These are phyloP conservation scores for Suricata suricatta DNA, from an alignment of 2,113 vertebrate genomes.

Conservation along the genomic window DNA sequence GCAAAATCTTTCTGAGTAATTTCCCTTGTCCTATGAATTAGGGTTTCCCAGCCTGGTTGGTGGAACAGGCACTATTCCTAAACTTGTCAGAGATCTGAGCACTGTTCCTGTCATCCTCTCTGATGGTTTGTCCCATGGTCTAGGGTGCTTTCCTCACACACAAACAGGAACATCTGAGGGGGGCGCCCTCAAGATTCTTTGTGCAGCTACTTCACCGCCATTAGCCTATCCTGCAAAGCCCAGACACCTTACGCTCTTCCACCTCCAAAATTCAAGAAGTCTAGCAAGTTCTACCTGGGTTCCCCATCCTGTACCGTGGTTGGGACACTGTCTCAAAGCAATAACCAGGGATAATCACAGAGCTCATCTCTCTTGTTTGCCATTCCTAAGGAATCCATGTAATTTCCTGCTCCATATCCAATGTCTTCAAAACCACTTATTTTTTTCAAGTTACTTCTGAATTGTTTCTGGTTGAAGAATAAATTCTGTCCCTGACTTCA, in stretches of 20 bases:
- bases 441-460: background rate
- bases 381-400: background rate
- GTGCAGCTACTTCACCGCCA: background rate
- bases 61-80: background rate
- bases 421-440: background rate
- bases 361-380: background rate
- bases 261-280: background rate
- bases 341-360: background rate
- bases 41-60: background rate
- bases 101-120: background rate
- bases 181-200: background rate
- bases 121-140: background rate
- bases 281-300: background rate
- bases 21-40: background rate
- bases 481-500: background rate
- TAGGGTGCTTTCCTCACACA: background rate
- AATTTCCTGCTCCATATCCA: background rate
- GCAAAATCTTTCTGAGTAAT: background rate
- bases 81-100: background rate
- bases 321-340: background rate
- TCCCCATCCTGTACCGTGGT: background rate
- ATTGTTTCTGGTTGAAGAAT: background rate
- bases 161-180: background rate
- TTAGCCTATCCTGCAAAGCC: background rate
- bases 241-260: background rate